Conservation (phyloP, 2,113 vertebrate genomes). For the Nycticryphes semicollaris region DNA sequence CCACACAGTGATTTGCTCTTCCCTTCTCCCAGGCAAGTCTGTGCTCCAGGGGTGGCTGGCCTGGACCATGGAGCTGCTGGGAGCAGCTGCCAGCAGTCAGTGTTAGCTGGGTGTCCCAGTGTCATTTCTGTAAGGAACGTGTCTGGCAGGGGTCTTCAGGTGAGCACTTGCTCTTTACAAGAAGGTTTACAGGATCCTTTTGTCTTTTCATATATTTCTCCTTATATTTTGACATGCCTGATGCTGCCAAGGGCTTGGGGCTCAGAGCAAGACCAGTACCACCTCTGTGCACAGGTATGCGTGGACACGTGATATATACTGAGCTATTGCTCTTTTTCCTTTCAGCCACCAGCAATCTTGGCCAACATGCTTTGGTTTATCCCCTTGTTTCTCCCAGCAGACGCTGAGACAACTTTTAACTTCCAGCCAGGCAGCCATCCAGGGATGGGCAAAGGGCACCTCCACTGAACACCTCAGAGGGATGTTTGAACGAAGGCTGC, state of each 20-base stretch:
- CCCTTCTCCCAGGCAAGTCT: background rate
- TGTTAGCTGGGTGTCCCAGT: background rate
- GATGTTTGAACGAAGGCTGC: background rate
- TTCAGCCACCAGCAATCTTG: background rate
- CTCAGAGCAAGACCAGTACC: background rate
- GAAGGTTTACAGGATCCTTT: background rate
- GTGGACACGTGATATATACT: background rate
- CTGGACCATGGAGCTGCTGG: background rate
- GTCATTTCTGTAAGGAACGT: background rate
- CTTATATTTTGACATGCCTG: background rate
- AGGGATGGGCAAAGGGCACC: slow-evolving; percentile 4
- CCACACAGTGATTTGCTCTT: background rate
- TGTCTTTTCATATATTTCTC: background rate
- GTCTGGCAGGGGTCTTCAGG: background rate
- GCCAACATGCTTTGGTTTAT: background rate
- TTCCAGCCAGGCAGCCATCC: background rate
- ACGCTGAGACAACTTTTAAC: background rate
- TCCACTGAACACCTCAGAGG: accelerated
- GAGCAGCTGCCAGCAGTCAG: background rate
- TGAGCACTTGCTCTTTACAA: background rate
- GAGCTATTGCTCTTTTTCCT: background rate
- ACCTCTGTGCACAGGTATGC: background rate
- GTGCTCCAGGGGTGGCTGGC: background rate
- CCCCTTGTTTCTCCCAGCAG: background rate
- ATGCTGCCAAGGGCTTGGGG: background rate